phyloP scores from a whole-genome alignment of 2,888 invertebrate species.

The Macaria notata region DNA sequence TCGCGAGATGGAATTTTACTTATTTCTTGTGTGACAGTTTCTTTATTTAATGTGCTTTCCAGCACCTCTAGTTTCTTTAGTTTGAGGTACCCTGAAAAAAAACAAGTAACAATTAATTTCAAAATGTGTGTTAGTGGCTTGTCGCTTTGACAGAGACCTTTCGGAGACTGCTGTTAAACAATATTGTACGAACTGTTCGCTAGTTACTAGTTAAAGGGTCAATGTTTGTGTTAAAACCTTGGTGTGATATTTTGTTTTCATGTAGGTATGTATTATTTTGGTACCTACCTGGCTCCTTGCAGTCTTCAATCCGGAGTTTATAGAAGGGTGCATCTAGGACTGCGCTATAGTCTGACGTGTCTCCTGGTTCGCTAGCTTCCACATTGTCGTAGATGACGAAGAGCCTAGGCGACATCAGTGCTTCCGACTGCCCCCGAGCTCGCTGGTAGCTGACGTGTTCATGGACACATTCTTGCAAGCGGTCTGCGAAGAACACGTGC shows the following conservation, averaged over 20 bases:
- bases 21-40: conserved; percentile 41
- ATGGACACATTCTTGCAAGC: conserved; percentile 86
- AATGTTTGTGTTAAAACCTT: too few species aligned
- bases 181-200: too few species aligned
- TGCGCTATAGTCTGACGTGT: conserved; percentile 82
- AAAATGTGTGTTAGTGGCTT: too few species aligned
- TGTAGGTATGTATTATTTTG: too few species aligned
- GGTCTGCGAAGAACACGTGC: conserved; percentile 85
- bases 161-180: too few species aligned
- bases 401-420: conserved; percentile 84
- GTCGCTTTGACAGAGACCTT: too few species aligned
- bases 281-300: conserved; percentile 66
- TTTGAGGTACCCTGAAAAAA: conserved; percentile 81
- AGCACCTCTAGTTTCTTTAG: conserved; percentile 78
- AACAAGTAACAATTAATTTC: neutral
- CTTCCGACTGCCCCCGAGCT: conserved; percentile 64
- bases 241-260: too few species aligned
- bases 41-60: conserved; percentile 65
- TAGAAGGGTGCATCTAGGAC: conserved; percentile 84
- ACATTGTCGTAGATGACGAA: conserved; percentile 88
- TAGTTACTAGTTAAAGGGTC: too few species aligned
- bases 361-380: conserved; percentile 85
- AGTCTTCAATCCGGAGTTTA: conserved; percentile 83
- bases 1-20: conserved; percentile 54
- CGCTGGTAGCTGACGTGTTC: conserved; percentile 81